These are phyloP conservation scores for Hyposoter dolosus DNA, from an alignment of 2,888 invertebrate genomes.

Conservation along the genomic window DNA sequence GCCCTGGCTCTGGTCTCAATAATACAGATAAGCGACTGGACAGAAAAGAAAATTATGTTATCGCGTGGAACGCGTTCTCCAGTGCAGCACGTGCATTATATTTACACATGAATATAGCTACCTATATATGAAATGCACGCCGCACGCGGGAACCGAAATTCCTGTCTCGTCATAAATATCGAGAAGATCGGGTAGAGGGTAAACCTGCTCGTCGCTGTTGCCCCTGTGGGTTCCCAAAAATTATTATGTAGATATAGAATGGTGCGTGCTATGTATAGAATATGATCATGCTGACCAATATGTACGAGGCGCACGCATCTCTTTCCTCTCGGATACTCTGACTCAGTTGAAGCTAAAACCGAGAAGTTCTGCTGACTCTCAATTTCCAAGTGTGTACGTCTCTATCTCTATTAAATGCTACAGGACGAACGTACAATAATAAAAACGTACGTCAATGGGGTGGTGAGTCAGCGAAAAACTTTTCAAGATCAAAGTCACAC, in stretches of 20 bases:
- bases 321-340: slow-evolving; percentile 28
- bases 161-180: slow-evolving; percentile 63
- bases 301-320: slow-evolving; percentile 43
- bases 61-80: slow-evolving; percentile 67
- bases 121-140: neutral
- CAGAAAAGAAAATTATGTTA: slow-evolving; percentile 78
- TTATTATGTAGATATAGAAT: slow-evolving; percentile 57
- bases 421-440: slow-evolving; percentile 32
- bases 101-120: slow-evolving; percentile 4
- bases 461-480: slow-evolving; percentile 52
- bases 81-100: slow-evolving; percentile 19
- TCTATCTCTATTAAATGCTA: slow-evolving; percentile 48
- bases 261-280: neutral
- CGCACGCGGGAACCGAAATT: slow-evolving; percentile 53
- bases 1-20: slow-evolving; percentile 74
- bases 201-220: slow-evolving; percentile 57
- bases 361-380: slow-evolving; percentile 31
- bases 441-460: neutral
- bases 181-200: slow-evolving; percentile 16
- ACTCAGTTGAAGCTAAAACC: slow-evolving; percentile 40
- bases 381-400: slow-evolving; percentile 23
- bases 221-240: slow-evolving; percentile 48
- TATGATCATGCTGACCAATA: slow-evolving; percentile 44
- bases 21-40: slow-evolving; percentile 76
- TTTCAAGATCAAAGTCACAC: slow-evolving; percentile 16